phyloP scores from a whole-genome alignment of 2,113 vertebrate species.

The Sorex araneus region DNA sequence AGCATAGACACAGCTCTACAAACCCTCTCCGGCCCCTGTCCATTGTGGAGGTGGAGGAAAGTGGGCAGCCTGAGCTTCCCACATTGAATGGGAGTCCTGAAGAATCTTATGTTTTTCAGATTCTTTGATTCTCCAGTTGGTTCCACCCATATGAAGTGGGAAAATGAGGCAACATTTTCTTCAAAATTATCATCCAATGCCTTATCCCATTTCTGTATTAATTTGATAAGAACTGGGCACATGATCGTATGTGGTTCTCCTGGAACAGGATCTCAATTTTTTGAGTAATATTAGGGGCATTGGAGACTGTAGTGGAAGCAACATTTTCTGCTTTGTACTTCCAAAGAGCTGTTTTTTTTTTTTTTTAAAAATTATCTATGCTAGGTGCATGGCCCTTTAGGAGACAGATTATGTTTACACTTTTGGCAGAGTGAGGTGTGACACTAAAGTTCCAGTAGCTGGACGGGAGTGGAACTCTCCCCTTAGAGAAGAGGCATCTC shows the following conservation, averaged over 20 bases:
- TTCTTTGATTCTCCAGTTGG: not conserved
- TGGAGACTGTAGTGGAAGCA: not conserved
- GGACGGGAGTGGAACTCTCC: not conserved
- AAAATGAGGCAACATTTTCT: not conserved
- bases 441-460: not conserved
- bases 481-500: not conserved
- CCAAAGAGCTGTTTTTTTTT: not conserved
- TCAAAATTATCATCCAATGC: not conserved
- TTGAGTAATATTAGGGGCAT: not conserved
- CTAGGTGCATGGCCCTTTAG: not conserved
- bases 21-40: not conserved
- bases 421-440: not conserved
- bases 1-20: not conserved
- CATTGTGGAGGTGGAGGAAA: no score
- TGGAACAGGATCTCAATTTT: not conserved
- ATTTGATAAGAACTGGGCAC: not conserved
- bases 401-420: not conserved
- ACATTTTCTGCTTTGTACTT: not conserved
- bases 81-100: not conserved
- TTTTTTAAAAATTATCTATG: not conserved
- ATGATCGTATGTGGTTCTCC: not conserved
- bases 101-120: not conserved
- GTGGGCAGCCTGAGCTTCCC: not conserved
- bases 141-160: not conserved
- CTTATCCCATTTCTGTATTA: not conserved